Conservation (phyloP, 2,113 vertebrate species). For the Dipodomys spectabilis region DNA sequence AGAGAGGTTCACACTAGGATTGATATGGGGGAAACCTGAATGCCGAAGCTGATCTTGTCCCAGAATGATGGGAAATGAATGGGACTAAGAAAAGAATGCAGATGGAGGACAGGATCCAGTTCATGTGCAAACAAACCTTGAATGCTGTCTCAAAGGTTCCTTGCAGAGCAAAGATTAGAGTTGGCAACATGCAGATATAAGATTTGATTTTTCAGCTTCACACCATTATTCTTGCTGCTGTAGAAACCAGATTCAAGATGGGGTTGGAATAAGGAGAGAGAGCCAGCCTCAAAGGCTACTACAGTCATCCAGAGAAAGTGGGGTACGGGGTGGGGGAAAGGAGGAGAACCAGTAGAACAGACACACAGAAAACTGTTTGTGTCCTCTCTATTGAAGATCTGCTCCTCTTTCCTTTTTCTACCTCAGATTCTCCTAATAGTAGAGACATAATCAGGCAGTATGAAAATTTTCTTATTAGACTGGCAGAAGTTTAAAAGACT, state of each 20-base stretch:
- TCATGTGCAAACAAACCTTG: too few relatives aligned
- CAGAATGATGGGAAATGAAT: not conserved
- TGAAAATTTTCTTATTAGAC: constrained; percentile 49
- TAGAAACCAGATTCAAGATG: not conserved
- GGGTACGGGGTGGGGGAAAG: too few relatives aligned
- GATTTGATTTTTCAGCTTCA: not conserved
- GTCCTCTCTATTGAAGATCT: not conserved
- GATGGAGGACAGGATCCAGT: not conserved
- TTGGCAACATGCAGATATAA: not conserved
- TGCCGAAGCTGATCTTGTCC: not conserved
- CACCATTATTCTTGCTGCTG: not conserved
- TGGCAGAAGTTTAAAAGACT: constrained; percentile 69
- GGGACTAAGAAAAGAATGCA: rapidly evolving
- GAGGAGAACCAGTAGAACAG: not conserved
- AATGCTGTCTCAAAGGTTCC: not conserved
- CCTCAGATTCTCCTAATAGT: not conserved
- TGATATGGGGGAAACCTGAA: not conserved
- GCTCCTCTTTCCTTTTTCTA: not conserved
- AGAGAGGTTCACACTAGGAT: not conserved
- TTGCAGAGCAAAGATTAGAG: too few relatives aligned
- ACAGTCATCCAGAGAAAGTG: not conserved
- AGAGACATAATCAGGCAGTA: constrained; percentile 34
- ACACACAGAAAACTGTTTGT: not conserved
- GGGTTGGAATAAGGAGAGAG: not conserved
- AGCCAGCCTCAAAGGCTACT: not conserved